Evolutionary conservation across 2,888 invertebrate genomes (phyloP).

Genomic region (Phortica okadai): DNA sequence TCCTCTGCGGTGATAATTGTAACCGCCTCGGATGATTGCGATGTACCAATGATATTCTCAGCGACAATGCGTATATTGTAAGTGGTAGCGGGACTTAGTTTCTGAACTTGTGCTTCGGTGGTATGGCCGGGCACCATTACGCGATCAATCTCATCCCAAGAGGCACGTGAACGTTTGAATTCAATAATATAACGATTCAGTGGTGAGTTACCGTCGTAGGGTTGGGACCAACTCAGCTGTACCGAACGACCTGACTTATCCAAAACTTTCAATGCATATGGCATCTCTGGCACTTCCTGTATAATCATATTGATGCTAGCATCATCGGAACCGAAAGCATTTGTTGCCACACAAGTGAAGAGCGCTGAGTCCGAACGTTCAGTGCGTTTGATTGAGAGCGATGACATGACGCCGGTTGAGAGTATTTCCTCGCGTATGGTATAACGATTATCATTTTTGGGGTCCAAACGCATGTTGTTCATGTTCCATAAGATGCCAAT

Average conservation of each 20-base stretch:
- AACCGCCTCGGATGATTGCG: conserved; percentile 93
- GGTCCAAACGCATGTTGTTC: conserved; percentile 93
- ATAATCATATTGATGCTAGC: conserved; percentile 97
- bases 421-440: conserved; percentile 91
- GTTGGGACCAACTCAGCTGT: conserved; percentile 93
- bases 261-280: conserved; percentile 90
- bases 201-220: conserved; percentile 93
- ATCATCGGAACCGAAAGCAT: conserved; percentile 95
- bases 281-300: conserved; percentile 89
- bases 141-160: conserved; percentile 91
- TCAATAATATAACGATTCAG: conserved; percentile 93
- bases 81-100: conserved; percentile 91
- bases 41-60: conserved; percentile 95
- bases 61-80: conserved; percentile 95
- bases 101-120: conserved; percentile 92
- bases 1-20: conserved; percentile 97
- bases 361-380: conserved; percentile 92
- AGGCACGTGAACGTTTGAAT: conserved; percentile 90
- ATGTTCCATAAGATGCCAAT: conserved; percentile 97
- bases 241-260: conserved; percentile 94
- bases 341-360: conserved; percentile 94
- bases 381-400: conserved; percentile 91
- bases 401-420: conserved; percentile 91
- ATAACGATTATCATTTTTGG: conserved; percentile 91
- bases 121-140: conserved; percentile 93